These are phyloP conservation scores for Campoletis sonorensis DNA, from an alignment of 1,140 invertebrate species.

Conservation along the genomic window DNA sequence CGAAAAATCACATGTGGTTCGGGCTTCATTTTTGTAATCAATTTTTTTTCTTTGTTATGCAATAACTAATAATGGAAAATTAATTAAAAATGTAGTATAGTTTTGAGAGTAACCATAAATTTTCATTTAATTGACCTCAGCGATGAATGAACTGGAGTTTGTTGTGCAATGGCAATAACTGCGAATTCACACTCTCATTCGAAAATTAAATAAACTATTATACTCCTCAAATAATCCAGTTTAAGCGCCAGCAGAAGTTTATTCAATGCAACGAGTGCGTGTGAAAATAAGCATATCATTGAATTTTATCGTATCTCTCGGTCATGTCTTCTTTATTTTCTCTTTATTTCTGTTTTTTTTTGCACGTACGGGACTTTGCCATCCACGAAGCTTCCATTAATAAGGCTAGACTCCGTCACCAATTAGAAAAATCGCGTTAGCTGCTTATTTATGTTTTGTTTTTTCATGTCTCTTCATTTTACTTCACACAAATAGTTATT, in stretches of 20 bases:
- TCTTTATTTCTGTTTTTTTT: not conserved
- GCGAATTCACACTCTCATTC: not conserved
- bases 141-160: too few species aligned
- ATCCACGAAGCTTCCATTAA: slow-evolving; percentile 9
- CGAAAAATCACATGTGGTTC: not conserved
- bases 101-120: too few species aligned
- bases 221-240: not conserved
- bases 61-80: too few species aligned
- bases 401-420: not conserved
- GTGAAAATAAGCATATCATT: not conserved
- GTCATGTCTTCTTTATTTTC: not conserved
- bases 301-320: not conserved
- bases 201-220: not conserved
- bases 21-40: too few species aligned
- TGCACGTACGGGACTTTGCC: slow-evolving; percentile 3
- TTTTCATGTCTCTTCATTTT: not conserved
- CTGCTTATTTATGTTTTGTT: not conserved
- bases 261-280: not conserved
- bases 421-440: not conserved
- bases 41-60: too few species aligned
- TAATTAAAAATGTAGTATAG: too few species aligned
- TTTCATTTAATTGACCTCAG: too few species aligned
- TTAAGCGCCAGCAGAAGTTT: not conserved
- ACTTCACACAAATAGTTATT: too few species aligned
- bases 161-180: too few species aligned